Evolutionary conservation across 2,797 vertebrate genomes (phyloP).

Genomic region (Tauraco hartlaubi): DNA sequence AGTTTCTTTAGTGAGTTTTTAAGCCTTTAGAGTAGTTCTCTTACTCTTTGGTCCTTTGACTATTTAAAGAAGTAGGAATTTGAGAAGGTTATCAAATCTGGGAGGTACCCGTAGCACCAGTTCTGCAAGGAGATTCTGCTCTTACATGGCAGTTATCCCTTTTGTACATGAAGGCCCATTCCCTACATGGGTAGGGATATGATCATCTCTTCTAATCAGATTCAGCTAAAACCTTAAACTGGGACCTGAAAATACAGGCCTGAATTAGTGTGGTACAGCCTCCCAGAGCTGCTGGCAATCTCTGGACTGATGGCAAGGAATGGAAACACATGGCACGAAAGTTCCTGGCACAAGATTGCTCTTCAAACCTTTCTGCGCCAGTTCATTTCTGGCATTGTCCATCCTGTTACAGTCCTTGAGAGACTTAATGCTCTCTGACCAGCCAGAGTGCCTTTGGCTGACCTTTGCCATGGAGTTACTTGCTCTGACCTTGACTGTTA

Average conservation of each 20-base stretch:
- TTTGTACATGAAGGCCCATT: neutral
- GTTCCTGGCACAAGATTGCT: slow-evolving; percentile 20
- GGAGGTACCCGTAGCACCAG: neutral
- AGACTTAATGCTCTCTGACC: neutral
- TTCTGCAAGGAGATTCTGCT: neutral
- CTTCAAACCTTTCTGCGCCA: slow-evolving; percentile 51
- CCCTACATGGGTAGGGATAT: neutral
- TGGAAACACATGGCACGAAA: slow-evolving; percentile 11
- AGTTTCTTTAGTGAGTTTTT: neutral
- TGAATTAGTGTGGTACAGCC: neutral
- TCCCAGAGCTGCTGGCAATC: neutral
- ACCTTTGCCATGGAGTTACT: slow-evolving; percentile 10
- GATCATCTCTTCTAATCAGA: neutral
- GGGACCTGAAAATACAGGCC: neutral
- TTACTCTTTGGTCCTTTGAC: neutral
- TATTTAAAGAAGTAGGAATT: slow-evolving; percentile 5
- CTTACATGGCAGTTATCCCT: neutral
- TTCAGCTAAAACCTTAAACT: neutral
- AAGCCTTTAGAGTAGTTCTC: neutral
- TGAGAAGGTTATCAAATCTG: neutral
- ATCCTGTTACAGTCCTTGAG: neutral
- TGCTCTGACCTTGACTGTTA: slow-evolving; percentile 32
- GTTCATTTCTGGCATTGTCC: slow-evolving; percentile 30
- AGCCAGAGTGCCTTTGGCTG: slow-evolving; percentile 35
- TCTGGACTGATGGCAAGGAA: slow-evolving; percentile 15